Base-by-base conservation (phyloP, 2,113 vertebrate species). In the Nerophis lumbriciformis region DNA sequence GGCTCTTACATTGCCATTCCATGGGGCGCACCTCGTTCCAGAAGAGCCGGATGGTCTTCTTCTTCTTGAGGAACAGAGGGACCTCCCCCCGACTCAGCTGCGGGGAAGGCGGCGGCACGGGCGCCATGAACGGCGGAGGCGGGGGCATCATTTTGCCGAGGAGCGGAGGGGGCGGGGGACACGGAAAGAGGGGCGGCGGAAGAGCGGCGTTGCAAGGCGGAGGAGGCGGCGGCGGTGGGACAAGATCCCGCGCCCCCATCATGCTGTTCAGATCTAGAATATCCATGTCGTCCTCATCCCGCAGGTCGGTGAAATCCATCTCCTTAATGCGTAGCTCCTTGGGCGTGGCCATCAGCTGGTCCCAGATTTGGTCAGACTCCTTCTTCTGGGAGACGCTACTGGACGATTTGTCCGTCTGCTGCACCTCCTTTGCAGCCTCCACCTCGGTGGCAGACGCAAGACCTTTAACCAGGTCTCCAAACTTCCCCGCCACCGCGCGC, bases 1-100 rank as follows among this genome's bases (percentile, higher is more conserved):
- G 94, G 74, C 90, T 94, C 81, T 91, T 92, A 68, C 91, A 91
- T 37, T 94, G 94, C 94, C 94, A 96, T 79, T 98, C 93, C 81
- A 93, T 87, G 2, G 93, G 94, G 77, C 95, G 92, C 66, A 99
- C 94, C 83, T 99, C 96, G 1, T 94, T 98, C 96, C 96, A 99
- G 87, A 99, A 99, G 11, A 99, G 93, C 68, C 96, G 92, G 65
- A 99, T 97, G 53, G 96, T 99, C 91, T 99, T 99, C 91, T 96
- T 98, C 86, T 97, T 99, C 88, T 98, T 98, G 53, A 94, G 90
- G 83, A 98, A 97, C 59, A 91, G 86, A 11, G 93, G 90, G 15
- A 87, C 87, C 70, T 95, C 94, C 73, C 91, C 93, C 80, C 92
- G 91, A 68, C 86, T 77, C 72, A 93, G 87, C 82, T 94, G 93